Evolutionary conservation across 2,797 vertebrate genomes (phyloP).

Genomic region (Notolepis coatsorum): DNA sequence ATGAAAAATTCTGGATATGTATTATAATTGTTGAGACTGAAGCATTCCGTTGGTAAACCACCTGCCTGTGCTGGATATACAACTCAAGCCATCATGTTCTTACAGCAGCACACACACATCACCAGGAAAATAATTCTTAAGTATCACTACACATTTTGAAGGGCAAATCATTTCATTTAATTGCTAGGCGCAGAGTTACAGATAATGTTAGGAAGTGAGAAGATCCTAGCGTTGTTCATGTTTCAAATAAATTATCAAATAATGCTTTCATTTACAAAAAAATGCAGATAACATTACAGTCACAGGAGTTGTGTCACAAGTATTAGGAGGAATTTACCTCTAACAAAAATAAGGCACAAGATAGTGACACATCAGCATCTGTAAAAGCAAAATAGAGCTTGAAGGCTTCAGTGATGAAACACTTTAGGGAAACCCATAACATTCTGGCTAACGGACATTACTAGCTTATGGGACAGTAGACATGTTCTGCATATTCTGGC

Average conservation of each 20-base stretch:
- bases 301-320: background rate
- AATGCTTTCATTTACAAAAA: slow-evolving; percentile 42
- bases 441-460: too few relatives aligned
- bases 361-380: background rate
- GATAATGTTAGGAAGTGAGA: slow-evolving; percentile 16
- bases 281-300: slow-evolving; percentile 5
- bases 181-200: slow-evolving; percentile 17
- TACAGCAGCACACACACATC: background rate
- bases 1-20: too few relatives aligned
- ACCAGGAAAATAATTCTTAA: too few relatives aligned
- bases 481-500: too few relatives aligned
- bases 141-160: background rate
- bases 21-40: too few relatives aligned
- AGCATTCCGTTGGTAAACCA: too few relatives aligned
- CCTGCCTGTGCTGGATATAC: too few relatives aligned
- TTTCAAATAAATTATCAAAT: slow-evolving; percentile 66
- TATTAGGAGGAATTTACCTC: background rate
- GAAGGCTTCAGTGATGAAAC: too few relatives aligned
- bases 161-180: slow-evolving; percentile 40
- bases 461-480: too few relatives aligned
- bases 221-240: slow-evolving; percentile 18
- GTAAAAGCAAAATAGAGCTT: too few relatives aligned
- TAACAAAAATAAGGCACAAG: slow-evolving; percentile 29
- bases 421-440: too few relatives aligned
- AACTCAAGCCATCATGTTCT: too few relatives aligned